These are phyloP conservation scores for Trichoplax adhaerens DNA, from an alignment of 37 sponge, comb jelly and placozoan genomes.

Conservation along the genomic window DNA sequence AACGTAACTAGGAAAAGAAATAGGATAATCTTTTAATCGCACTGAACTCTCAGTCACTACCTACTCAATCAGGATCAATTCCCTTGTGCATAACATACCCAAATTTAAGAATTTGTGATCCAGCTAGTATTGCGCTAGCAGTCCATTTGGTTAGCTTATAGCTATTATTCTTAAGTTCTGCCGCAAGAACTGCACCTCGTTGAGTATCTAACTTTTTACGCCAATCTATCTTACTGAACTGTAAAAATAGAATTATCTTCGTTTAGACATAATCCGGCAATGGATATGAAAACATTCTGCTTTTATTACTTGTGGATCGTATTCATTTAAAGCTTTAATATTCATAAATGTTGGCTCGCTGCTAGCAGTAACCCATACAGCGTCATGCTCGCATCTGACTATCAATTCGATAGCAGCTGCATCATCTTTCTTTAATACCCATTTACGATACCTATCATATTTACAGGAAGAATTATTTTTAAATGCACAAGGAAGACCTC, in stretches of 20 bases:
- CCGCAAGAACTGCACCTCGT: constrained; percentile 87
- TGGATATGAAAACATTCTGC: not conserved
- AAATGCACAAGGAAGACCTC: not conserved
- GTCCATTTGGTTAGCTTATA: constrained; percentile 96
- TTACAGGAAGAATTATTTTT: not conserved
- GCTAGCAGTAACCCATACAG: constrained; percentile 33
- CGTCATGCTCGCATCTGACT: constrained; percentile 72
- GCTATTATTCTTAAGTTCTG: constrained; percentile 97
- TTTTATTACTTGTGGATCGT: constrained; percentile 58
- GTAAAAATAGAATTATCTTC: not conserved
- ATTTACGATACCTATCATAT: constrained; percentile 54
- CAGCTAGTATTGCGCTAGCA: constrained; percentile 61
- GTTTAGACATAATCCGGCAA: not conserved
- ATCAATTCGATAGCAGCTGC: constrained; percentile 36
- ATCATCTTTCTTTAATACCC: constrained; percentile 22
- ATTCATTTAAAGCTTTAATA: constrained; percentile 77
- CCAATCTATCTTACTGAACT: constrained; percentile 62
- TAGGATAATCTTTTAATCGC: not conserved
- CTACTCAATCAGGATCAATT: not conserved
- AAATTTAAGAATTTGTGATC: constrained; percentile 84
- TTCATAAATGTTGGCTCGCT: constrained; percentile 34
- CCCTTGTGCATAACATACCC: constrained; percentile 32
- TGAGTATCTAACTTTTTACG: constrained; percentile 85
- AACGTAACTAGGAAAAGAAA: constrained; percentile 41
- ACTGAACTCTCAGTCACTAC: not conserved